Evolutionary conservation across 1,140 invertebrate genomes (phyloP).

Genomic region (Macrosteles quadrilineatus): DNA sequence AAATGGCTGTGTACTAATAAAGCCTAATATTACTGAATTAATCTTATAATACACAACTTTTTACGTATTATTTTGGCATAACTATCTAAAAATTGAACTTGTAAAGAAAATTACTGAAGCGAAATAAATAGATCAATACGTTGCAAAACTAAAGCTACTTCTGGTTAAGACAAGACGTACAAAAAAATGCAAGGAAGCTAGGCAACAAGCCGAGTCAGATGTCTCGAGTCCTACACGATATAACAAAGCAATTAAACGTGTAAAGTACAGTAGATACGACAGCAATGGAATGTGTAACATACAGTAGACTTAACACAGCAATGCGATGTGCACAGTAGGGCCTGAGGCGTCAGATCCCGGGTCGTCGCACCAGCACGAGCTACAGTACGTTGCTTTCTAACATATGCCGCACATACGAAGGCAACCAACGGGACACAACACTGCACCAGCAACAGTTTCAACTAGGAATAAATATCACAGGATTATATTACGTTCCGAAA

Average conservation of each 20-base stretch:
- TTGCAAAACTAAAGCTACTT: too few species aligned
- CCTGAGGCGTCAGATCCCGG: not conserved
- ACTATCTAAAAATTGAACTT: too few species aligned
- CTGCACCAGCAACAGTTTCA: not conserved
- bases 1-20: too few species aligned
- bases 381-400: slow-evolving; percentile 13
- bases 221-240: not conserved
- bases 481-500: not conserved
- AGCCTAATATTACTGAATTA: too few species aligned
- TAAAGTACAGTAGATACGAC: too few species aligned
- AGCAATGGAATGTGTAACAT: too few species aligned
- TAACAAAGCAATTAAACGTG: too few species aligned
- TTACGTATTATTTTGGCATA: too few species aligned
- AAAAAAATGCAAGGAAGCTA: not conserved
- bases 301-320: not conserved
- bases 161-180: too few species aligned
- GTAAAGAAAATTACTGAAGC: too few species aligned
- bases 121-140: too few species aligned
- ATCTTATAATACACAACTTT: too few species aligned
- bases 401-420: slow-evolving; percentile 30
- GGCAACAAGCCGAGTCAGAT: not conserved
- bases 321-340: not conserved
- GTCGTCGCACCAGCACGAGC: not conserved
- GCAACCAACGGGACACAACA: not conserved
- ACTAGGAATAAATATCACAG: slow-evolving; percentile 25